Evolutionary conservation across 2,113 vertebrate genomes (phyloP).

Genomic region (Pelobates fuscus): DNA sequence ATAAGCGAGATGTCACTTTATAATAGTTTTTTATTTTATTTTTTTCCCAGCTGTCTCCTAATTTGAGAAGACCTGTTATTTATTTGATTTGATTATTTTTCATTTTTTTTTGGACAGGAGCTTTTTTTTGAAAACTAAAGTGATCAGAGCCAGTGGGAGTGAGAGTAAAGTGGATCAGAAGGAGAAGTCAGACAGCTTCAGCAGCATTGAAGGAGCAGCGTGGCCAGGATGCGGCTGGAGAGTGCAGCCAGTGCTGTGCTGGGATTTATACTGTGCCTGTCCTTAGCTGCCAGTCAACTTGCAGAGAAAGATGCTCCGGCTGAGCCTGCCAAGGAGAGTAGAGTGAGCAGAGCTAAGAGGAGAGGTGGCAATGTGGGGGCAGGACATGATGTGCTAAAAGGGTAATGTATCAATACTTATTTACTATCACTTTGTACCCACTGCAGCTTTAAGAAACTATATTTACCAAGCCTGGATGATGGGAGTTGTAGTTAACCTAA

Average conservation of each 20-base stretch:
- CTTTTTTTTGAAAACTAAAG: background rate
- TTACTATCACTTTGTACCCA: background rate
- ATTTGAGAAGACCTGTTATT: constrained; percentile 28
- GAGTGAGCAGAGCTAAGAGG: constrained; percentile 87
- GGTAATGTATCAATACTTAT: constrained; percentile 69
- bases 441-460: background rate
- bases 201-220: constrained; percentile 44
- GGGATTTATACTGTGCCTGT: constrained; percentile 75
- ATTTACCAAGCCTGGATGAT: background rate
- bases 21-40: too few species aligned
- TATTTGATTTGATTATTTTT: background rate
- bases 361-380: constrained; percentile 73
- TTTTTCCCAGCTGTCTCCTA: constrained; percentile 21
- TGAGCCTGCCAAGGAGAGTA: constrained; percentile 70
- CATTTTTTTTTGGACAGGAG: constrained; percentile 35
- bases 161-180: constrained; percentile 22
- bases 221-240: constrained; percentile 64
- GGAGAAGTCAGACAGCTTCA: constrained; percentile 54
- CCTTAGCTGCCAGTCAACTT: constrained; percentile 66
- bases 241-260: constrained; percentile 76
- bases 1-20: background rate
- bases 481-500: background rate
- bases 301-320: constrained; percentile 65
- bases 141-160: constrained; percentile 11
- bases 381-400: constrained; percentile 86